Evolutionary conservation across 2,888 invertebrate genomes (phyloP), one percentile per base, ranked within the genome.

Genomic region (Heliconius cydno): DNA sequence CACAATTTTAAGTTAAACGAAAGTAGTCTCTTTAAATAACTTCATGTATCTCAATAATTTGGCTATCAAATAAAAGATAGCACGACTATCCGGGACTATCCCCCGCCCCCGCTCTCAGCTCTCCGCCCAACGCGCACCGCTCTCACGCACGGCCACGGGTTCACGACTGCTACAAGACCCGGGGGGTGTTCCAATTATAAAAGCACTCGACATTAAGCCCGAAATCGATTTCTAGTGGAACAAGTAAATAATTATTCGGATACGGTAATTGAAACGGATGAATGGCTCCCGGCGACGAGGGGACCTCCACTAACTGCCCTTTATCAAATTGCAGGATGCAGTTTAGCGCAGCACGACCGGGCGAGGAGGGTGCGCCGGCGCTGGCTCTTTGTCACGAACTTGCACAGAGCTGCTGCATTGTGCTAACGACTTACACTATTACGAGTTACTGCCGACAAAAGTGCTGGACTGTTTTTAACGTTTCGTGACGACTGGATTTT

Each of bases 231-330:
- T 80, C 57, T 77, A 77, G 79, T 78, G 79, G 82, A 79, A 81
- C 83, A 79, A 82, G 81, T 82, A 82, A 80, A 80, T 83, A 80
- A 83, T 83, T 82, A 79, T 82, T 83, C 82, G 82, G 83, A 83
- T 82, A 80, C 82, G 82, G 83, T 79, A 82, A 81, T 83, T 81
- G 83, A 81, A 83, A 80, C 81, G 82, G 81, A 78, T 80, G 82
- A 82, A 81, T 78, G 74, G 77, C 68, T 72, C 72, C 79, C 78
- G 77, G 76, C 79, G 78, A 68, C 78, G 79, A 80, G 79, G 80
- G 80, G 79, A 76, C 76, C 63, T 78, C 67, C 76, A 71, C 80
- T 80, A 76, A 78, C 76, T 79, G 77, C 77, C 81, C 77, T 79
- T 81, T 79, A 79, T 81, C 81, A 76, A 72, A 79, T 79, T 79